Base-by-base conservation (phyloP, 1,140 invertebrate genomes). In the Pogonus chalceus region DNA sequence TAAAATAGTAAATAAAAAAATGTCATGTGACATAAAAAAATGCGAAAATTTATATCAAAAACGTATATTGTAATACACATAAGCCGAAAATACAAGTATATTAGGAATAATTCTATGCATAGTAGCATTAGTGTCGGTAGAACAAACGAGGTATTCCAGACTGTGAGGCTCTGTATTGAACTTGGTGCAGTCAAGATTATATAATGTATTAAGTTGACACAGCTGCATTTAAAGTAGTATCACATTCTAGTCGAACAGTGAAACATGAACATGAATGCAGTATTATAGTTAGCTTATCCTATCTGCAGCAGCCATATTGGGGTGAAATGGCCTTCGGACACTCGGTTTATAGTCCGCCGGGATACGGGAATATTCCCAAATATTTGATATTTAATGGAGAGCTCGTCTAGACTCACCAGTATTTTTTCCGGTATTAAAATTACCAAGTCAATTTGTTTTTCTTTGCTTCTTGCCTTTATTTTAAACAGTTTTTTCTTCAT, bases 251-350 rank as follows among this genome's bases (percentile, higher is more conserved):
- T 18, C 7, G 37, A 4, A 7, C 9, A 43, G 7, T 43, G 4
- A 16, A 18, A 12, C 18, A 43, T 9, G 37, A 43, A 43, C 37
- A 43, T 12, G 37, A 43, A 43, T 43, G 37, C 37, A 43, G 37
- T 43, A 12, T 9, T 31, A 31, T 43, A 43, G 37, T 43, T 43
- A 12, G 37, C 37, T 43, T 43, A 43, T 43, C 37, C 7, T 43
- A 43, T 43, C 37, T 43, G 18, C 37, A 12, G 37, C 37, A 3
- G 37, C 37, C 37, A 43, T 43, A 43, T 43, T 43, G 37, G 37
- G 37, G 18, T 18, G 26, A 31, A 31, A 31, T 31, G 26, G 26
- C 26, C 26, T 31, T 31, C 26, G 26, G 26, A 31, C 26, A 31
- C 26, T 31, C 26, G 37, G 37, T 43, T 43, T 43, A 43, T 43